These are phyloP conservation scores for Nymphalis c-album DNA, from an alignment of 2,888 invertebrate genomes.

Conservation along the genomic window DNA sequence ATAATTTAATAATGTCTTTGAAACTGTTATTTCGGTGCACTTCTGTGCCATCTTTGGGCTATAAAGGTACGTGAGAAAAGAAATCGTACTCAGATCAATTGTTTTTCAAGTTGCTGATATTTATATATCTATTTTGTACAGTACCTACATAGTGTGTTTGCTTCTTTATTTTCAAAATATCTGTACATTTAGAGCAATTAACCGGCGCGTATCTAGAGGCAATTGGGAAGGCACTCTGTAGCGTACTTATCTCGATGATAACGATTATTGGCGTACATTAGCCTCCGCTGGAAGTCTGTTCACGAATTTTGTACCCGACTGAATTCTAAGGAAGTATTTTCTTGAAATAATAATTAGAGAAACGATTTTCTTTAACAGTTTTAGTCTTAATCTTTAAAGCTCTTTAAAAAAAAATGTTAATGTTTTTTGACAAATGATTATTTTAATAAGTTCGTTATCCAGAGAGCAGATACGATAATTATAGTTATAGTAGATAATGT, in stretches of 20 bases:
- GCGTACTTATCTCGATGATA: constrained; percentile 66
- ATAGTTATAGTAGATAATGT: too few species aligned
- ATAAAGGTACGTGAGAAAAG: too few species aligned
- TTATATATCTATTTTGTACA: background rate
- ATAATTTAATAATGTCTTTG: too few species aligned
- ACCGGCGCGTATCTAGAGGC: constrained; percentile 58
- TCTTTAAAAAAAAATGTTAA: background rate
- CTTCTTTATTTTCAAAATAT: constrained; percentile 37
- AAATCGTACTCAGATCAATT: too few species aligned
- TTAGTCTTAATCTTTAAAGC: background rate
- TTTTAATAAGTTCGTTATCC: too few species aligned
- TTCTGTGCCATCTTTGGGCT: too few species aligned
- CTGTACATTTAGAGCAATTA: constrained; percentile 51
- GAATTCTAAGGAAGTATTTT: constrained; percentile 47
- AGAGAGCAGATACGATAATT: too few species aligned
- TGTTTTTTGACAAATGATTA: too few species aligned
- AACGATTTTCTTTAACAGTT: constrained; percentile 16
- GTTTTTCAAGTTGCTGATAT: background rate
- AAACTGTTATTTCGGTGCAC: too few species aligned
- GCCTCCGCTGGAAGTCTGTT: constrained; percentile 58
- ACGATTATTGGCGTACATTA: constrained; percentile 72
- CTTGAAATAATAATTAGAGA: constrained; percentile 30
- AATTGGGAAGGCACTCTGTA: constrained; percentile 64
- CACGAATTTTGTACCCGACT: constrained; percentile 50
- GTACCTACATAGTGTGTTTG: constrained; percentile 19